Percentiles rank a stretch among this genome's conserved stretches.
phyloP scores from a whole-genome alignment of 2,113 vertebrate species.

The Leptobrachium ailaonicum region DNA sequence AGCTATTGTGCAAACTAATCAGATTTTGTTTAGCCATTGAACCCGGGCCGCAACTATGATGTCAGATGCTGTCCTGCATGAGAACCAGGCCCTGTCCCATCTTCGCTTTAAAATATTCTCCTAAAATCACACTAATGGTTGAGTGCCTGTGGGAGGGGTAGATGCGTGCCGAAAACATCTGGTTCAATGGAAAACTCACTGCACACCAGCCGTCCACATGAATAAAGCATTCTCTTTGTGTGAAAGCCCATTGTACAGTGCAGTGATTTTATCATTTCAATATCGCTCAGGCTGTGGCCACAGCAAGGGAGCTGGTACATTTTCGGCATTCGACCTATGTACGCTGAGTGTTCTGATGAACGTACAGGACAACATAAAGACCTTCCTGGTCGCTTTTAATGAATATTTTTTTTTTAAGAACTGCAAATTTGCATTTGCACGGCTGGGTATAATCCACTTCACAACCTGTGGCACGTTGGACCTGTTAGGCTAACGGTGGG shows the following conservation, averaged over 20 bases:
- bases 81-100: too few species aligned
- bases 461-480: too few species aligned
- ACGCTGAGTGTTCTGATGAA: background rate
- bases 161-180: background rate
- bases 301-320: background rate
- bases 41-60: too few species aligned
- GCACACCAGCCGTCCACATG: background rate
- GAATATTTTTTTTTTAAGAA: background rate
- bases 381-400: conserved; percentile 20
- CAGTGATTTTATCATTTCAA: background rate
- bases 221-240: conserved; percentile 1
- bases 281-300: background rate
- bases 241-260: background rate
- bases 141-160: background rate
- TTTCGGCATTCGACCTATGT: background rate
- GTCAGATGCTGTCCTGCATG: too few species aligned
- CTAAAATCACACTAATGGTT: background rate
- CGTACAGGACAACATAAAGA: background rate
- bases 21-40: too few species aligned
- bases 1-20: too few species aligned
- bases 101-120: background rate
- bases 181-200: background rate
- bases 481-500: too few species aligned
- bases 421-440: background rate
- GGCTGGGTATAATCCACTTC: background rate